phyloP scores from a whole-genome alignment of 2,888 invertebrate genomes.

The Meliscaeva auricollis region DNA sequence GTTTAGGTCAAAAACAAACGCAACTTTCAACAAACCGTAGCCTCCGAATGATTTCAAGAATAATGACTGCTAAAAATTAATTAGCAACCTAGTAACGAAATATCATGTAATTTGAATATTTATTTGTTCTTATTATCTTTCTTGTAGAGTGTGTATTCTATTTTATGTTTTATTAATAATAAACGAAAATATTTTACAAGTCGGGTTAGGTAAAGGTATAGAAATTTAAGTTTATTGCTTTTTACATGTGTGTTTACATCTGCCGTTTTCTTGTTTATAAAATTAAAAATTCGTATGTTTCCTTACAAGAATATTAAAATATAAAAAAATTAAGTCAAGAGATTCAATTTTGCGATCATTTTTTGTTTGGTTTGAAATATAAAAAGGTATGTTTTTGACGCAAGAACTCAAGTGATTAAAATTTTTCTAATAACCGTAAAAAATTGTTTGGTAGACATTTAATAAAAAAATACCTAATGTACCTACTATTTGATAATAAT shows the following conservation, averaged over 20 bases:
- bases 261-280: neutral
- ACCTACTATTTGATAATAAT: conserved; percentile 1
- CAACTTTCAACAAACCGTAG: conserved; percentile 10
- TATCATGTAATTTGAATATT: conserved; percentile 1
- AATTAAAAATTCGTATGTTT: neutral
- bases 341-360: neutral
- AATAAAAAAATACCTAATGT: neutral
- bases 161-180: conserved; percentile 41
- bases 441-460: neutral
- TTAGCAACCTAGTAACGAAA: conserved; percentile 3
- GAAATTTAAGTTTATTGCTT: neutral
- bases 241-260: neutral
- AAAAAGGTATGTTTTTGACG: conserved; percentile 1
- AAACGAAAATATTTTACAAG: conserved; percentile 35
- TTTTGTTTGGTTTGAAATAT: neutral
- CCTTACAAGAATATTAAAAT: neutral
- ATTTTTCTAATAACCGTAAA: neutral
- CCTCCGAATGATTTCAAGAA: neutral
- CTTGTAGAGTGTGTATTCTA: conserved; percentile 52
- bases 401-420: conserved; percentile 15
- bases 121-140: conserved; percentile 21
- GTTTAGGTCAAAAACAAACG: conserved; percentile 19
- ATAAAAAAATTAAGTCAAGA: too few species aligned
- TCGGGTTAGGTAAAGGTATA: neutral
- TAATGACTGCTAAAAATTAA: neutral